These are phyloP conservation scores for Lissonota sp. DNA, from an alignment of 2,888 invertebrate genomes.

Conservation along the genomic window DNA sequence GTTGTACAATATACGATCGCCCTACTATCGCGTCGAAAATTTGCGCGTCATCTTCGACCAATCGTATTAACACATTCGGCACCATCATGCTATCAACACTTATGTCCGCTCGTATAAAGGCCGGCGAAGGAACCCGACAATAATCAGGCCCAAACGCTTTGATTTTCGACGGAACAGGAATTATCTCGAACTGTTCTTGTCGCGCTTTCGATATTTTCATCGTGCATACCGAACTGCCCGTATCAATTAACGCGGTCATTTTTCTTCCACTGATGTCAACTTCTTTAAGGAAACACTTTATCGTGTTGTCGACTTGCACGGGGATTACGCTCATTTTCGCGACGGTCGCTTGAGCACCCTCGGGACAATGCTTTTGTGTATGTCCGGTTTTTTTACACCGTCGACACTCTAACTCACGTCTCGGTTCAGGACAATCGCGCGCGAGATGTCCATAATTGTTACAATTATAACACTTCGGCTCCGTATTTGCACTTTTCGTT, in stretches of 20 bases:
- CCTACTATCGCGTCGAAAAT: no score
- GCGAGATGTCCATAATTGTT: slow-evolving; percentile 21
- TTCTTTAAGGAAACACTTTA: no score
- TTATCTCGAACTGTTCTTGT: not conserved
- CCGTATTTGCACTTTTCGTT: not conserved
- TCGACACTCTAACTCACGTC: not conserved
- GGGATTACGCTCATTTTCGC: not conserved
- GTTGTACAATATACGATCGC: no score
- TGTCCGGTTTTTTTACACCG: slow-evolving; percentile 27
- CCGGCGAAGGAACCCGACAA: slow-evolving; percentile 31
- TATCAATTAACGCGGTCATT: slow-evolving; percentile 31
- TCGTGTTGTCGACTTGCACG: no score
- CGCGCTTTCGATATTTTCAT: slow-evolving; percentile 18
- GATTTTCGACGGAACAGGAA: no score
- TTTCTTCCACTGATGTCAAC: not conserved
- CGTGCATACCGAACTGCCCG: slow-evolving; percentile 43
- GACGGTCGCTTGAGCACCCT: not conserved
- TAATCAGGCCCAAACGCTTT: no score
- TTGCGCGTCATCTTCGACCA: no score
- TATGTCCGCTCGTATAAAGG: not conserved
- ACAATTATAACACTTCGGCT: slow-evolving; percentile 31
- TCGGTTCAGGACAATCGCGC: slow-evolving; percentile 22
- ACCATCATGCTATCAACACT: slow-evolving; percentile 21
- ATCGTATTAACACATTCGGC: no score
- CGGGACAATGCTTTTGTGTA: slow-evolving; percentile 23